Evolutionary conservation across 2,113 vertebrate genomes (phyloP).

Genomic region (Saimiri boliviensis): DNA sequence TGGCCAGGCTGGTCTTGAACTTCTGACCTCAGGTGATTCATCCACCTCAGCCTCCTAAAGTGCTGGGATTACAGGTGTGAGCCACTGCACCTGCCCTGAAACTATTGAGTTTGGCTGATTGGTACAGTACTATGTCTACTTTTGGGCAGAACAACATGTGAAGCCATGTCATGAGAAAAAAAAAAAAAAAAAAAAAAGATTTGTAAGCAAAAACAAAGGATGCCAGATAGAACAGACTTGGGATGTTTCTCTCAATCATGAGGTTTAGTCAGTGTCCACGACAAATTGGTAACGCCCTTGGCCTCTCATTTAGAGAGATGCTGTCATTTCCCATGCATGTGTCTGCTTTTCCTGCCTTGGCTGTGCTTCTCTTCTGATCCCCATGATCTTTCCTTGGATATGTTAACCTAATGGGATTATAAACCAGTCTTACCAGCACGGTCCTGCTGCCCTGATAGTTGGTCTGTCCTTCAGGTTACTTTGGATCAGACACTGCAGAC

Average conservation of each 20-base stretch:
- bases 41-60: too few species aligned
- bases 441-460: not conserved
- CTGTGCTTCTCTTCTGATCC: not conserved
- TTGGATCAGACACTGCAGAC: not conserved
- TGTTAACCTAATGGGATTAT: not conserved
- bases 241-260: fast-evolving
- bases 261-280: not conserved
- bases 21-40: too few species aligned
- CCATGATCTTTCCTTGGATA: not conserved
- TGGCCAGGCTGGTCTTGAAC: too few species aligned
- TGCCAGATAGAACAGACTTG: not conserved
- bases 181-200: not conserved
- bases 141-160: not conserved
- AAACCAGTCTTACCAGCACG: not conserved
- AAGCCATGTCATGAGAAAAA: not conserved
- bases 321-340: not conserved
- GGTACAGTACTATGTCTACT: not conserved
- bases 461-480: not conserved
- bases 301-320: not conserved
- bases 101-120: not conserved
- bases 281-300: not conserved
- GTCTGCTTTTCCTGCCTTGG: not conserved
- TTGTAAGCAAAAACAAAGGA: not conserved
- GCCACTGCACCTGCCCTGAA: not conserved
- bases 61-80: too few species aligned